phyloP scores from a whole-genome alignment of 2,888 invertebrate genomes.

The Eupithecia pulchellata region DNA sequence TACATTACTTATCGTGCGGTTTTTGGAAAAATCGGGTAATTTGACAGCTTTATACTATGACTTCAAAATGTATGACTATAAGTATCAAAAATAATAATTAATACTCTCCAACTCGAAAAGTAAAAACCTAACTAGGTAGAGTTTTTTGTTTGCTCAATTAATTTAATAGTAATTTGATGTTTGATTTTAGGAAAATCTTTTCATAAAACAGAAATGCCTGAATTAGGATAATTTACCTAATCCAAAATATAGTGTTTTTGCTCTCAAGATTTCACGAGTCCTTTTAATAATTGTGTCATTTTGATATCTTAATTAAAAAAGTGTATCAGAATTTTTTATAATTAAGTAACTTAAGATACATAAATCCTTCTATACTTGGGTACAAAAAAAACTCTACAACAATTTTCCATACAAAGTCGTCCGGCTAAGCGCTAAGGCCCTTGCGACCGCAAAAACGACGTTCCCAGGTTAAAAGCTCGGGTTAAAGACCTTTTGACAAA shows the following conservation, averaged over 20 bases:
- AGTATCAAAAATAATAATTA: too few species aligned
- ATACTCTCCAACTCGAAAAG: too few species aligned
- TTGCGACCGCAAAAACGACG: constrained; percentile 24
- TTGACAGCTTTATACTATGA: background rate
- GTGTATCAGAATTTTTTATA: background rate
- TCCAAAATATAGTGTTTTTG: background rate
- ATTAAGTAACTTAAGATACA: background rate
- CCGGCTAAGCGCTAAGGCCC: constrained; percentile 12
- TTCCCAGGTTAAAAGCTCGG: constrained; percentile 40
- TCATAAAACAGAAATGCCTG: too few species aligned
- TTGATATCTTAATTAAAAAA: background rate
- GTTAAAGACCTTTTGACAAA: constrained; percentile 72
- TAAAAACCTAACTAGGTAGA: too few species aligned
- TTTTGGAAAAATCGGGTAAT: background rate
- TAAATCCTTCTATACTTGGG: background rate
- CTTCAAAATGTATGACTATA: too few species aligned
- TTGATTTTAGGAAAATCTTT: too few species aligned
- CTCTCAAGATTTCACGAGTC: background rate
- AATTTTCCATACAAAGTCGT: background rate
- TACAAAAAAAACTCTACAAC: background rate
- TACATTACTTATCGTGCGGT: background rate
- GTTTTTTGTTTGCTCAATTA: too few species aligned
- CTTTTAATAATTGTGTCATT: background rate
- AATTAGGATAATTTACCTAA: background rate
- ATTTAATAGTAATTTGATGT: too few species aligned